Percentiles rank a stretch among this genome's conserved stretches.
Conservation (phyloP, 2,113 vertebrate species). For the Nannobrachium achirus region DNA sequence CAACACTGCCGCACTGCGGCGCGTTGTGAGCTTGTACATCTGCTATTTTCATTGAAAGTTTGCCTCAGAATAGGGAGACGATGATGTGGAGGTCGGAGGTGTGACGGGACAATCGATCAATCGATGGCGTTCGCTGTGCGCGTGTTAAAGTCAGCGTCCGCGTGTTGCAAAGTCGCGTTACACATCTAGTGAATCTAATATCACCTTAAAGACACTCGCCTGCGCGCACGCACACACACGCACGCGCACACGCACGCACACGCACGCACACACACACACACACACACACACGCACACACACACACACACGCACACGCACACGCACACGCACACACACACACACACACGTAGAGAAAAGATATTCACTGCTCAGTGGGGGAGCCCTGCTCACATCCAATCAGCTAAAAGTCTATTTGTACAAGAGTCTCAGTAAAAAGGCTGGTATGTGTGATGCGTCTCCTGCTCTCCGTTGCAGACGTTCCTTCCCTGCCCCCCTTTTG, state of each 20-base stretch:
- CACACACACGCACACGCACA: slow-evolving; percentile 4
- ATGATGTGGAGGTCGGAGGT: too few species aligned
- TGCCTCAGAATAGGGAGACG: too few species aligned
- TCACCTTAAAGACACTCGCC: slow-evolving; percentile 22
- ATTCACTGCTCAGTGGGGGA: slow-evolving; percentile 70
- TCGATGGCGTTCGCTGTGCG: too few species aligned
- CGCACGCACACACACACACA: slow-evolving; percentile 20
- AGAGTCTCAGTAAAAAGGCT: slow-evolving; percentile 28
- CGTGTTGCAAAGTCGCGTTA: too few species aligned
- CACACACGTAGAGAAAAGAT: slow-evolving; percentile 34
- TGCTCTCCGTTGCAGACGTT: slow-evolving; percentile 1
- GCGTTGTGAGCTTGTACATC: too few species aligned
- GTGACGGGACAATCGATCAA: too few species aligned
- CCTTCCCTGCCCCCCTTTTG: too few species aligned
- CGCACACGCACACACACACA: slow-evolving; percentile 9
- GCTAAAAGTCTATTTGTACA: slow-evolving; percentile 22
- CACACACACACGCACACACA: not conserved
- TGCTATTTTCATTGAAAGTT: too few species aligned
- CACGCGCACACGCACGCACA: slow-evolving; percentile 9
- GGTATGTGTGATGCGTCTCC: slow-evolving; percentile 14
- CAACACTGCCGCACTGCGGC: too few species aligned
- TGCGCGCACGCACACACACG: not conserved
- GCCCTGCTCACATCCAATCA: slow-evolving; percentile 73
- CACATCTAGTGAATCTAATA: too few species aligned
- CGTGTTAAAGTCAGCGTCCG: too few species aligned